Conservation (phyloP, 2,797 vertebrate species). For the Xerus rutilus region DNA sequence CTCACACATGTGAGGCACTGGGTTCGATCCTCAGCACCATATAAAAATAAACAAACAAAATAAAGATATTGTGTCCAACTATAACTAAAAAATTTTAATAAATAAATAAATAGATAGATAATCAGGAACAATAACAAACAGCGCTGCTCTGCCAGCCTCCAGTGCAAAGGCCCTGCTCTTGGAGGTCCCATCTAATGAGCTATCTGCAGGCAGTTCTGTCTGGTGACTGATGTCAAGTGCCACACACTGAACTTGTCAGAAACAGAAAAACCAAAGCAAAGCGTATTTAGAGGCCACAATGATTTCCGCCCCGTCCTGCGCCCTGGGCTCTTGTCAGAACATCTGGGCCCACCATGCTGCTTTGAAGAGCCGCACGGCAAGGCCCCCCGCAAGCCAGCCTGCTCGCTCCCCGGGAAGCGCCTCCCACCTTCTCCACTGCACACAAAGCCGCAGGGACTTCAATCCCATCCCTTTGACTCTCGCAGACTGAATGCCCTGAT, state of each 20-base stretch:
- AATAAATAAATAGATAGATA: neutral
- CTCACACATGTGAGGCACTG: no score
- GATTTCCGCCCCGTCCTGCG: neutral
- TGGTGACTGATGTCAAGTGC: accelerated
- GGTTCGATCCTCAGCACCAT: no score
- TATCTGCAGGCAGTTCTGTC: neutral
- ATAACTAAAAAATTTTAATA: no score
- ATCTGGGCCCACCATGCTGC: accelerated
- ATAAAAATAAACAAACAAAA: no score
- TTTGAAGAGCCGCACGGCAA: neutral
- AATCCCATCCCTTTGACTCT: accelerated
- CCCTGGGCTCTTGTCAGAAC: accelerated
- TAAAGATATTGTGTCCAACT: no score
- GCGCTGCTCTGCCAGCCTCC: neutral
- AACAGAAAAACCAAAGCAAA: neutral
- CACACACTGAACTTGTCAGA: neutral
- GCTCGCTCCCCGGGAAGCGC: accelerated
- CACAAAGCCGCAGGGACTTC: accelerated
- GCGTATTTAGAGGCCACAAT: accelerated
- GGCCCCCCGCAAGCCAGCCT: accelerated
- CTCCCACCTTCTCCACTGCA: accelerated
- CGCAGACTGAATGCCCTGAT: accelerated
- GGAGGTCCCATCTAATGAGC: neutral
- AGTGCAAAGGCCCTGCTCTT: accelerated
- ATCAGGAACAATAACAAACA: neutral